These are phyloP conservation scores for Mohoua ochrocephala DNA, from an alignment of 2,113 vertebrate species.

Conservation along the genomic window DNA sequence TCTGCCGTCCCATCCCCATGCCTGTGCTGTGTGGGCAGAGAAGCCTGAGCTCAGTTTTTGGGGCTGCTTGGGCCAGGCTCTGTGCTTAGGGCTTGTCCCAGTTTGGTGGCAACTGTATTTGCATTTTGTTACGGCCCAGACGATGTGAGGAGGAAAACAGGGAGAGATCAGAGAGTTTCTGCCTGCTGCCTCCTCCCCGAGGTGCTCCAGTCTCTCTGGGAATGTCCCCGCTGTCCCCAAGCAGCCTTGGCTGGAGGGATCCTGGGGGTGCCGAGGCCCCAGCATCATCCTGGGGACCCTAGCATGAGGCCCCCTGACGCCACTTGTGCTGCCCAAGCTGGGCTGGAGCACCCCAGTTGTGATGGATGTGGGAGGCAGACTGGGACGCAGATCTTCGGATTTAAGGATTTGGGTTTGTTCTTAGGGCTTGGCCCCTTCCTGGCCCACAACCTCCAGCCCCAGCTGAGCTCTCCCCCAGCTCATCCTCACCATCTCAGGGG, in stretches of 20 bases:
- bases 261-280: fast-evolving
- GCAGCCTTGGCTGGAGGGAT: neutral
- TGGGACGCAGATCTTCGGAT: neutral
- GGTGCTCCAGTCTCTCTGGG: neutral
- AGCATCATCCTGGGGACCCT: neutral
- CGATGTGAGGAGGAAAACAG: neutral
- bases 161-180: neutral
- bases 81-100: neutral
- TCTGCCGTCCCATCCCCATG: neutral
- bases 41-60: neutral
- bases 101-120: neutral
- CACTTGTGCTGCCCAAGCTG: neutral
- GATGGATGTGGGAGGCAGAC: neutral
- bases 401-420: neutral
- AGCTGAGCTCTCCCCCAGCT: neutral
- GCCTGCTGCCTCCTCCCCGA: neutral
- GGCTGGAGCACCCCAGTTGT: neutral
- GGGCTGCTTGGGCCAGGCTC: neutral
- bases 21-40: neutral
- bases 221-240: fast-evolving
- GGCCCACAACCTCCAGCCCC: neutral
- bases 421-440: neutral
- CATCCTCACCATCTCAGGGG: neutral
- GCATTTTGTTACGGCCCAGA: neutral
- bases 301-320: neutral